Evolutionary conservation across 2,113 vertebrate species (phyloP), one percentile per base, ranked within the genome.

Genomic region (Scolopax mira): DNA sequence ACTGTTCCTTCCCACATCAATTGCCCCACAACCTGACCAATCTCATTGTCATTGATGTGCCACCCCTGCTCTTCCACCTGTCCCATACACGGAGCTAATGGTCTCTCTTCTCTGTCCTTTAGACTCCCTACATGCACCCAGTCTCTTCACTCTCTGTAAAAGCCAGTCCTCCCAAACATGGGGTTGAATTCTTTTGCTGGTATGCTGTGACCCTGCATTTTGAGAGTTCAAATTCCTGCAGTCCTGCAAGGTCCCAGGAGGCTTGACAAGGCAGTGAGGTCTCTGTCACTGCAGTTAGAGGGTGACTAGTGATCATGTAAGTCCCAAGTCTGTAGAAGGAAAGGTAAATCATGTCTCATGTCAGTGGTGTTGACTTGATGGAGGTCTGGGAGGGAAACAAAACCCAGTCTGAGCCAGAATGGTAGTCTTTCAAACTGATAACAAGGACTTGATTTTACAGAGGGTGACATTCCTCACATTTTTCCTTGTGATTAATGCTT

Each of bases 391-490:
- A 72, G 33, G 54, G 69, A 65, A 66, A 51, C 17, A n/a, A 46
- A 67, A 2, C 35, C 55, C 23, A 22, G 79, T 9, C 64, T 62
- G 30, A 0, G 3, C 60, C 61, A 60, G 80, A 80, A 58, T 35
- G 57, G 35, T 11, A 41, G 49, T 28, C 86, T 64, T 60, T 88
- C 79, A 91, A 41, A 60, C 78, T 58, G 79, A 28, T 48, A 94
- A 94, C 93, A 94, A 96, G 84, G 66, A 60, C 52, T 74, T 61
- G 90, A 62, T 93, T 94, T 92, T 90, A 75, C 35, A 66, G 91
- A 84, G 90, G 71, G 79, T 83, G 84, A 83, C 92, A 96, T 95
- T 93, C 94, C 90, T 80, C 31, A 46, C 88, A 90, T 96, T 95
- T 91, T 85, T 86, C 74, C 60, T 51, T 2, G 18, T 77, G 93